Percentiles rank a stretch among this genome's conserved stretches.
phyloP scores from a whole-genome alignment of 1,140 invertebrate species.

The Pomacea maculata region DNA sequence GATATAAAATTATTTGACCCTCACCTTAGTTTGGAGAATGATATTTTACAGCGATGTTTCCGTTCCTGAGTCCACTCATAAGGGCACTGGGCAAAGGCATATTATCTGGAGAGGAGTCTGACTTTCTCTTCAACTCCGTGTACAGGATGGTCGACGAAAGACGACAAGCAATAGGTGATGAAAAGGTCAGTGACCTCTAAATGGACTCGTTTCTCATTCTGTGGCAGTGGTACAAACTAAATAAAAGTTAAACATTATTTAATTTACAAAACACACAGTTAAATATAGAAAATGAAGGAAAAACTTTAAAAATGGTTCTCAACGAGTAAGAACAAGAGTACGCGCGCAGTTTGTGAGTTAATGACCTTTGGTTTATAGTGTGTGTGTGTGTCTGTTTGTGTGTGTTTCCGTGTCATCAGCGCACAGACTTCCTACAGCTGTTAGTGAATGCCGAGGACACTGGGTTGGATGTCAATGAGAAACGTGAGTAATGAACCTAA shows the following conservation, averaged over 20 bases:
- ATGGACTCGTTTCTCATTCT: too few species aligned
- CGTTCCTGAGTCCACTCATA: background rate
- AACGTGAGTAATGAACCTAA: background rate
- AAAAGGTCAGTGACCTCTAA: too few species aligned
- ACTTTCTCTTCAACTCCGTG: background rate
- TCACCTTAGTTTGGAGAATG: too few species aligned
- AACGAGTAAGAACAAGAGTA: too few species aligned
- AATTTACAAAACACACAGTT: too few species aligned
- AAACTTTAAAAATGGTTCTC: background rate
- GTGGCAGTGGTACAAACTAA: too few species aligned
- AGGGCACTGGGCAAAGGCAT: background rate
- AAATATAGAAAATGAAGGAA: too few species aligned
- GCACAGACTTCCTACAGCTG: conserved; percentile 40
- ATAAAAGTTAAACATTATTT: too few species aligned
- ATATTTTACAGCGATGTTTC: background rate
- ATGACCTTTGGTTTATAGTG: background rate
- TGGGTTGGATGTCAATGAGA: background rate
- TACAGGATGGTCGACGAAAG: background rate
- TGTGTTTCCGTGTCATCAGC: conserved; percentile 15
- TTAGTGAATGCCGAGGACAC: conserved; percentile 34
- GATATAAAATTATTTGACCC: too few species aligned
- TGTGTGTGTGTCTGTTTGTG: conserved; percentile 8
- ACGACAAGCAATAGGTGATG: too few species aligned
- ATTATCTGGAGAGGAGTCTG: background rate
- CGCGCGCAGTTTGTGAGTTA: too few species aligned